A percentile compares a stretch with the other conserved stretches of the same genome.
phyloP scores from a whole-genome alignment of 1,140 invertebrate species.

The Neodiprion lecontei region DNA sequence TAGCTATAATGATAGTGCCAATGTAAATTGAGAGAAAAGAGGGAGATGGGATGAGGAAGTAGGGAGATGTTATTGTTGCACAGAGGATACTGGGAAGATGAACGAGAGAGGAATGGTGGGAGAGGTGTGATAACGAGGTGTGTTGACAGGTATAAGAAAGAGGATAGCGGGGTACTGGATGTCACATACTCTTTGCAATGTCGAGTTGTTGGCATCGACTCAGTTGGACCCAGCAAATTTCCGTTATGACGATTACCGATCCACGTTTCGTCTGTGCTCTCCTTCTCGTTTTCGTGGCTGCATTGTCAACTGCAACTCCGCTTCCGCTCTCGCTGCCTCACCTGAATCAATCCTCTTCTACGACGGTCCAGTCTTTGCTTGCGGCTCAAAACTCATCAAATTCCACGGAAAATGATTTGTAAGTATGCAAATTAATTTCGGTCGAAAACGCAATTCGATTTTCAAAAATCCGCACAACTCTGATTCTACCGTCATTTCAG shows the following conservation, averaged over 20 bases:
- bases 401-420: slow-evolving; percentile 11
- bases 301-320: background rate
- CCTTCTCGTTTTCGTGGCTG: background rate
- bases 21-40: background rate
- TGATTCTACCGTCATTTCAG: slow-evolving; percentile 38
- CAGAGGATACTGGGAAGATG: background rate
- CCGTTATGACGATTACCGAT: background rate
- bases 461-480: no score
- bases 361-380: background rate
- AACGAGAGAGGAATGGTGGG: background rate
- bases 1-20: background rate
- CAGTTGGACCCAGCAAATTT: background rate
- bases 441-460: background rate
- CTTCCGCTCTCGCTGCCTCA: background rate
- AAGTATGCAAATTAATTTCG: background rate
- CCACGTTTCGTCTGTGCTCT: background rate
- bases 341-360: background rate
- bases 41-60: background rate
- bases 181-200: slow-evolving; percentile 3
- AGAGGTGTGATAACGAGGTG: background rate
- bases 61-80: background rate
- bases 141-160: slow-evolving; percentile 13
- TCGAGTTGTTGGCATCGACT: slow-evolving; percentile 4
- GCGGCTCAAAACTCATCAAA: background rate
- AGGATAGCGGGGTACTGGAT: slow-evolving; percentile 6